Conservation (phyloP, 2,888 invertebrate species). For the Entomobrya multifasciata region DNA sequence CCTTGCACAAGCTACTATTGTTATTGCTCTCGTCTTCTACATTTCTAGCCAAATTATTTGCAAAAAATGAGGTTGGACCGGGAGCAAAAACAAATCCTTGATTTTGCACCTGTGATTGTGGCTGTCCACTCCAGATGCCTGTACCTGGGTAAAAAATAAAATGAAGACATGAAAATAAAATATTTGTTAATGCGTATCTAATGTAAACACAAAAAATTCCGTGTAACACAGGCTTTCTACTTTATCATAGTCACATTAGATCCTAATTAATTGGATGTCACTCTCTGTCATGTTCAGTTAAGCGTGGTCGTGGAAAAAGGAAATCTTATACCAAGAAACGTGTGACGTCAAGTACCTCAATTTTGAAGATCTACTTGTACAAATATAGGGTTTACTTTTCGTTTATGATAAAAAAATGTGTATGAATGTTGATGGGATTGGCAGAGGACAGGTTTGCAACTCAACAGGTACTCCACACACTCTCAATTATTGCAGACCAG, state of each 20-base stretch:
- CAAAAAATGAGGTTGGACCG: background rate
- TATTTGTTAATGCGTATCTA: background rate
- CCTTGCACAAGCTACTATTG: conserved; percentile 35
- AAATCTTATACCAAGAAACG: too few species aligned
- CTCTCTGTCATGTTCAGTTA: conserved; percentile 33
- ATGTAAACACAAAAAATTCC: background rate
- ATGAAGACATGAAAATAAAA: background rate
- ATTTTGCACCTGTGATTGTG: conserved; percentile 20
- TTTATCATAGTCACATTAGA: conserved; percentile 34
- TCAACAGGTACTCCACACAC: too few species aligned
- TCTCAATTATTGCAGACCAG: too few species aligned
- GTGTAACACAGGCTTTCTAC: too few species aligned
- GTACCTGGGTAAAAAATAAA: conserved; percentile 34
- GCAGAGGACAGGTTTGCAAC: too few species aligned
- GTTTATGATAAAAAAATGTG: too few species aligned
- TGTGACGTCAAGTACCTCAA: too few species aligned
- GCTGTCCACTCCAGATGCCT: conserved; percentile 12
- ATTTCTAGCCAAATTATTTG: conserved; percentile 12
- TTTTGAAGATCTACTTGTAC: too few species aligned
- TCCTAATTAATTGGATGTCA: conserved; percentile 57
- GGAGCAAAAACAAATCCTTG: background rate
- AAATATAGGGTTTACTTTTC: too few species aligned
- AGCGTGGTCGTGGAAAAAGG: background rate
- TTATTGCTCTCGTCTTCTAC: background rate
- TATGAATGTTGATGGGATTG: too few species aligned